Conservation (phyloP, 2,797 vertebrate genomes). For the Ispidina picta region DNA sequence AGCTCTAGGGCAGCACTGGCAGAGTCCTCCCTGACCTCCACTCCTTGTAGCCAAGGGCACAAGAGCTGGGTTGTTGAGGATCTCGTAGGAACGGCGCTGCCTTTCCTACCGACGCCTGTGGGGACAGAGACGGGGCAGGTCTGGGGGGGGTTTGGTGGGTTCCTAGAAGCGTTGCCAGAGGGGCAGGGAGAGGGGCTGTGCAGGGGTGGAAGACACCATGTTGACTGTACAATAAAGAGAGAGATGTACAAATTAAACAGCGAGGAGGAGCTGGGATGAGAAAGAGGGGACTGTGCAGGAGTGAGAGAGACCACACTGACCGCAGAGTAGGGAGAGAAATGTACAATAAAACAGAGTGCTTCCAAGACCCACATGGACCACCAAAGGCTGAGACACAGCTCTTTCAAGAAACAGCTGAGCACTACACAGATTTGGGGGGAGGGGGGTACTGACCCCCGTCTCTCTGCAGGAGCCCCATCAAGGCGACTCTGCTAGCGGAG, state of each 20-base stretch:
- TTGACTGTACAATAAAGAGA: conserved; percentile 72
- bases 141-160: not conserved
- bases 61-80: conserved; percentile 43
- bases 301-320: conserved; percentile 76
- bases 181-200: conserved; percentile 62
- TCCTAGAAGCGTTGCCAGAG: conserved; percentile 58
- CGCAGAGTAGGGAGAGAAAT: conserved; percentile 74
- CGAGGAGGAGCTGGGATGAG: conserved; percentile 73
- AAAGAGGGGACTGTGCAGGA: conserved; percentile 75
- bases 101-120: conserved; percentile 62
- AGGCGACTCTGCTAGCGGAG: conserved; percentile 67
- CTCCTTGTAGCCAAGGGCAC: conserved; percentile 55
- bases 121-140: conserved; percentile 60
- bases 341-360: conserved; percentile 75
- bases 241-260: conserved; percentile 75
- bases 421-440: conserved; percentile 63
- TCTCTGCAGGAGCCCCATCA: conserved; percentile 67
- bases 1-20: conserved; percentile 51
- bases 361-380: conserved; percentile 72
- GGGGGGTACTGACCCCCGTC: conserved; percentile 36
- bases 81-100: conserved; percentile 49
- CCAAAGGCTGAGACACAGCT: conserved; percentile 72
- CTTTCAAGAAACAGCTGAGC: conserved; percentile 66
- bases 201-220: conserved; percentile 74
- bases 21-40: conserved; percentile 60